Conservation (phyloP, 30 jellyfish, hydroid and myxozoan genomes). For the Chironex yamaguchii region DNA sequence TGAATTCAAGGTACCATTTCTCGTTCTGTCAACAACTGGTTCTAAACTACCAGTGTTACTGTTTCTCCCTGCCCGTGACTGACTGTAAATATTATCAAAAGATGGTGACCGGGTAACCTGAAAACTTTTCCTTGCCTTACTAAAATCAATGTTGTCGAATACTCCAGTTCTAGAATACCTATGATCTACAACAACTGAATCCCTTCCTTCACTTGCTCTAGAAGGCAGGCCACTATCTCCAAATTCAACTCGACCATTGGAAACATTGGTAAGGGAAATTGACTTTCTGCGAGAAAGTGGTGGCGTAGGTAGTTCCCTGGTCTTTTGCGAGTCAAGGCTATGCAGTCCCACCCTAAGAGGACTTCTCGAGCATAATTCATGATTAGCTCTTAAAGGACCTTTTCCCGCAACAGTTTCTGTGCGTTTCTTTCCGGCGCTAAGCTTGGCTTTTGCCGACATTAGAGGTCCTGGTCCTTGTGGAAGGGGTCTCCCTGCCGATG, state of each 20-base stretch:
- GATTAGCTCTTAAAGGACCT: background rate
- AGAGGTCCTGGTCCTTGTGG: background rate
- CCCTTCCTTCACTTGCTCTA: background rate
- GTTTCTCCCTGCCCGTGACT: background rate
- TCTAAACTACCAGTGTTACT: background rate
- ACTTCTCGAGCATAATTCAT: background rate
- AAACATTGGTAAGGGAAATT: background rate
- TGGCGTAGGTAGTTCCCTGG: background rate
- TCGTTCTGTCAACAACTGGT: background rate
- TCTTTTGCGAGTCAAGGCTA: background rate
- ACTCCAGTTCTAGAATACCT: background rate
- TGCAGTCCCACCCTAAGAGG: background rate
- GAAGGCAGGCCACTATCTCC: no score
- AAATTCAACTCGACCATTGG: background rate
- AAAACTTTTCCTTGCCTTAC: slow-evolving; percentile 59
- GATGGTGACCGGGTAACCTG: slow-evolving; percentile 80
- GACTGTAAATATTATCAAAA: slow-evolving; percentile 35
- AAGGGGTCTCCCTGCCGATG: background rate
- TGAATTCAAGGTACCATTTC: background rate
- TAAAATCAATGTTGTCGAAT: background rate
- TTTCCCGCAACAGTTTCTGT: background rate
- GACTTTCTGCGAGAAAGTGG: background rate
- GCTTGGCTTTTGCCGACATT: background rate
- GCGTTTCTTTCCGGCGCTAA: background rate
- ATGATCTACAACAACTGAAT: background rate